These are phyloP conservation scores for Lepidurus packardi DNA, from an alignment of 1,140 invertebrate genomes.

Conservation along the genomic window DNA sequence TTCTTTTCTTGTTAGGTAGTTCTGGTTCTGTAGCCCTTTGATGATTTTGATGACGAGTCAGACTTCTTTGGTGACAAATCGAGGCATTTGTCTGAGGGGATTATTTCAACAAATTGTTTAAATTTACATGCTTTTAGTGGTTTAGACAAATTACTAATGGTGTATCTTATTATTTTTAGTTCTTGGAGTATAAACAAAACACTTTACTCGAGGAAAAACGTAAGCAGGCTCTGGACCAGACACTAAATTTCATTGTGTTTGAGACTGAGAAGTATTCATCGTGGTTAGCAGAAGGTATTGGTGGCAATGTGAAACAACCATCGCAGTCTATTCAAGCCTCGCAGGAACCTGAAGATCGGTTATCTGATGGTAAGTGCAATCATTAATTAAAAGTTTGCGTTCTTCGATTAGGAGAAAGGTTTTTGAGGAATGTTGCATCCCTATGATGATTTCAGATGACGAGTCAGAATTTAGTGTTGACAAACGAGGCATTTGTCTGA, in stretches of 20 bases:
- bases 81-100: slow-evolving; percentile 28
- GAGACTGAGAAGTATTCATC: slow-evolving; percentile 97
- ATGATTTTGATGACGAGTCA: slow-evolving; percentile 24
- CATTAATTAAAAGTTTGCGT: neutral
- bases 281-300: slow-evolving; percentile 73
- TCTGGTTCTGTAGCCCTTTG: neutral
- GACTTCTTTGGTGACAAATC: slow-evolving; percentile 26
- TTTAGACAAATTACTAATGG: neutral
- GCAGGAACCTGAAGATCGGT: neutral
- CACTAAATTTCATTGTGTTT: slow-evolving; percentile 96
- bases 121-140: neutral
- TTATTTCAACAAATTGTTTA: neutral
- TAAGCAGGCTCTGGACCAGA: slow-evolving; percentile 92
- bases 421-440: neutral
- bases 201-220: slow-evolving; percentile 87
- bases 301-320: neutral
- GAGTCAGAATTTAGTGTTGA: slow-evolving; percentile 28
- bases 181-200: slow-evolving; percentile 92
- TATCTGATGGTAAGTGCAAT: neutral
- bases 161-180: slow-evolving; percentile 47
- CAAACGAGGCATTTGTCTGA: slow-evolving; percentile 30
- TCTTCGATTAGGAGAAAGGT: neutral
- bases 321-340: neutral
- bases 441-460: slow-evolving; percentile 26
- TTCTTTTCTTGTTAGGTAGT: slow-evolving; percentile 28